Evolutionary conservation across 2,888 invertebrate species (phyloP).

Genomic region (Parnassius smintheus): DNA sequence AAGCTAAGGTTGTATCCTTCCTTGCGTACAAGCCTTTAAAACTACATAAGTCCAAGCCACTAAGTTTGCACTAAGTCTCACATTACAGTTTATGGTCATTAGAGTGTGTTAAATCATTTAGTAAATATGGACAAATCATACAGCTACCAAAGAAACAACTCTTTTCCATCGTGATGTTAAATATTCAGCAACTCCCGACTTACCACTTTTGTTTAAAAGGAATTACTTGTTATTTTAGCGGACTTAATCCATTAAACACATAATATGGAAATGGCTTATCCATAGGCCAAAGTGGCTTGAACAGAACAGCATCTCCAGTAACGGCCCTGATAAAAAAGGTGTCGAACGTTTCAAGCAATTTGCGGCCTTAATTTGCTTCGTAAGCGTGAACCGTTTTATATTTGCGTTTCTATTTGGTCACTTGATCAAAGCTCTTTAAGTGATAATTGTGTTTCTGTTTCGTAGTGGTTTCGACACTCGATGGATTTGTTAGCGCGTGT

Average conservation of each 20-base stretch:
- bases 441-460: constrained; percentile 25
- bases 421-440: constrained; percentile 22
- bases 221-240: constrained; percentile 17
- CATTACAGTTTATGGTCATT: constrained; percentile 16
- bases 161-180: constrained; percentile 8
- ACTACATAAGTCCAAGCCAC: constrained; percentile 2
- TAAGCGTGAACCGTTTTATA: constrained; percentile 25
- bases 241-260: constrained; percentile 15
- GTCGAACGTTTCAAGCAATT: constrained; percentile 14
- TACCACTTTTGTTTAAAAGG: constrained; percentile 17
- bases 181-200: constrained; percentile 16
- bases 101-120: constrained; percentile 18
- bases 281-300: constrained; percentile 12
- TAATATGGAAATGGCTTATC: constrained; percentile 6
- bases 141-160: constrained; percentile 11
- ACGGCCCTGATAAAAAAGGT: constrained; percentile 1
- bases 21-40: constrained; percentile 1
- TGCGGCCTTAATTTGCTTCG: constrained; percentile 19
- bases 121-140: constrained; percentile 22
- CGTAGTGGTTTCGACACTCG: constrained; percentile 13
- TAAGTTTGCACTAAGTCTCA: constrained; percentile 2
- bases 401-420: constrained; percentile 28
- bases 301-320: neutral
- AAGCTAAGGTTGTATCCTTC: neutral
- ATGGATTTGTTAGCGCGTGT: constrained; percentile 13